Base-by-base conservation (phyloP, 2,888 invertebrate genomes). In the Nomada fucata region DNA sequence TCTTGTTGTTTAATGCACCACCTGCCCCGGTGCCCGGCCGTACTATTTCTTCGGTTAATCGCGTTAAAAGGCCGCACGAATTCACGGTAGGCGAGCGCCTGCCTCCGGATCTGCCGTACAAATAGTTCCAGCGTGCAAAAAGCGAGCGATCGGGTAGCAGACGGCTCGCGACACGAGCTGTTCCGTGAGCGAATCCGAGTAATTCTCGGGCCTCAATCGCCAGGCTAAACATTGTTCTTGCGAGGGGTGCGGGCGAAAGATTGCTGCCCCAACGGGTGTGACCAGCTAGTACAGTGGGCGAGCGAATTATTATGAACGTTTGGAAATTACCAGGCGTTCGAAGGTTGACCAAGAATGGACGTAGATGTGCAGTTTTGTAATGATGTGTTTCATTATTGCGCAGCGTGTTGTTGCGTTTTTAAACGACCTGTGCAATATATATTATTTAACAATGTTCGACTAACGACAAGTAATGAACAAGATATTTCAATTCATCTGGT, bases 1-100 rank as follows among this genome's bases (percentile, higher is more conserved):
- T 87, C 84, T 87, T 87, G 81, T 87, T 75, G 63, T 65, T 76
- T 83, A 83, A 83, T 68, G 85, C 67, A 70, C 59, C 72, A 70
- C 59, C 72, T 75, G 86, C 71, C 69, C 68, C 52, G 44, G 63
- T 65, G 76, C 57, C 61, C 53, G 76, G 57, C 57, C 63, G 59
- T 80, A 57, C 79, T 70, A 76, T 76, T 82, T 60, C 71, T 78
- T 70, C 75, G 75, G 44, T 74, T 65, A 60, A 76, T 71, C 82
- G 71, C 75, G 61, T 63, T 29, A 64, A 74, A 52, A n/a, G 20
- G 47, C 26, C n/a, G 47, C 53, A 26, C 72, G 73, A 81, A 81
- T 76, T 77, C 81, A 72, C 47, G 55, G 29, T 36, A 18, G 47
- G n/a, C 23, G 53, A 53, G 36, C 13, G 71, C 5, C n/a, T 52